Percentiles rank a stretch among this genome's conserved stretches.
These are phyloP conservation scores for Mycalesis mineus DNA, from an alignment of 2,888 invertebrate species.

Conservation along the genomic window DNA sequence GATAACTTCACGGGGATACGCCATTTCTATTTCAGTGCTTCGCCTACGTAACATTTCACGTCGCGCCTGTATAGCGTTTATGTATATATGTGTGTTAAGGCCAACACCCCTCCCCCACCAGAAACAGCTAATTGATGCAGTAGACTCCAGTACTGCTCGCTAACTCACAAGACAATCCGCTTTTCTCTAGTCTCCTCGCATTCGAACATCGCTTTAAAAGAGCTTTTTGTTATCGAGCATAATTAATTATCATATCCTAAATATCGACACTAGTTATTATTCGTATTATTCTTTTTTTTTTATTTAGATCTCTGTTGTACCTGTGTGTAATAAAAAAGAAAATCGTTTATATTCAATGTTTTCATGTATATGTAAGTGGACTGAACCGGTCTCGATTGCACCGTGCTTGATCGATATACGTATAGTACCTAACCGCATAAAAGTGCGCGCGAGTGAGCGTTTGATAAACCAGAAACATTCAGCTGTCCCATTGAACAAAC, in stretches of 20 bases:
- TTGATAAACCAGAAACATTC: neutral
- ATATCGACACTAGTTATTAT: slow-evolving; percentile 69
- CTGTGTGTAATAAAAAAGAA: slow-evolving; percentile 53
- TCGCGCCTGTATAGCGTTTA: slow-evolving; percentile 38
- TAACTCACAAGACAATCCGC: slow-evolving; percentile 63
- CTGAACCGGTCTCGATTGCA: slow-evolving; percentile 56
- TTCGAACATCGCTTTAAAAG: slow-evolving; percentile 64
- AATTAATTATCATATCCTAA: slow-evolving; percentile 74
- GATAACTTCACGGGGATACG: too few relatives aligned
- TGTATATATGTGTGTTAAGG: slow-evolving; percentile 40
- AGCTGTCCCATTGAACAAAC: neutral
- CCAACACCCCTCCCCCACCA: slow-evolving; percentile 64
- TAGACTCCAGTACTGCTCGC: slow-evolving; percentile 70
- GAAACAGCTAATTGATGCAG: slow-evolving; percentile 74
- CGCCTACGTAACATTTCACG: neutral
- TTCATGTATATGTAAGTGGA: slow-evolving; percentile 64
- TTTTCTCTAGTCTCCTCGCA: slow-evolving; percentile 74
- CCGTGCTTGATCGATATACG: slow-evolving; percentile 57
- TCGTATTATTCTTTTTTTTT: slow-evolving; percentile 68
- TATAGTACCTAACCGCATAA: slow-evolving; percentile 30
- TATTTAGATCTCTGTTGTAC: slow-evolving; percentile 78
- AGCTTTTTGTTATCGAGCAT: slow-evolving; percentile 70
- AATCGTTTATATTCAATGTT: slow-evolving; percentile 61
- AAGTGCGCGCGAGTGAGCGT: neutral
- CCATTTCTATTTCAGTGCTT: neutral